phyloP scores from a whole-genome alignment of 1,140 invertebrate genomes.

The Lepidurus couesii region DNA sequence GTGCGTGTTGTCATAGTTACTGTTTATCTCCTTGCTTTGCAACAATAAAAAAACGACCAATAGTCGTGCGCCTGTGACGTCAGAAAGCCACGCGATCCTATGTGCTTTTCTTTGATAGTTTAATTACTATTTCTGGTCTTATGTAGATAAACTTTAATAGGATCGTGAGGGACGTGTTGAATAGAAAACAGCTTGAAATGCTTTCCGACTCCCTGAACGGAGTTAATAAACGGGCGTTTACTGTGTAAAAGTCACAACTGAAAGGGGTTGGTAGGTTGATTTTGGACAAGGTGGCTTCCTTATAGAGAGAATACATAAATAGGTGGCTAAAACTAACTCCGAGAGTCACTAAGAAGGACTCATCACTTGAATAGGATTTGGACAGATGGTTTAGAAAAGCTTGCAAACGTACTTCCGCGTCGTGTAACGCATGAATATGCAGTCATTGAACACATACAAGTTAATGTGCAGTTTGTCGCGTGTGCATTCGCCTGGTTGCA shows the following conservation, averaged over 20 bases:
- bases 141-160: too few relatives aligned
- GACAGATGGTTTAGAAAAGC: conserved; percentile 17
- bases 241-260: not conserved
- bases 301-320: not conserved
- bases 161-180: too few relatives aligned
- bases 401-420: not conserved
- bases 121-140: too few relatives aligned
- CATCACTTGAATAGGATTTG: not conserved
- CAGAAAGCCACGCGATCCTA: too few relatives aligned
- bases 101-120: too few relatives aligned
- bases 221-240: not conserved
- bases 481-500: conserved; percentile 11
- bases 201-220: too few relatives aligned
- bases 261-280: not conserved
- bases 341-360: not conserved
- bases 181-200: too few relatives aligned
- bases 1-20: too few relatives aligned
- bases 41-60: too few relatives aligned
- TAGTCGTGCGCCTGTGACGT: too few relatives aligned
- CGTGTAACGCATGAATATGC: not conserved
- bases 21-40: too few relatives aligned
- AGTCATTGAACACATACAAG: conserved; percentile 22
- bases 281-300: not conserved
- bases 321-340: not conserved
- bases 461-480: conserved; percentile 21